Evolutionary conservation across 2,888 invertebrate genomes (phyloP).

Genomic region (Luffia ferchaultella): DNA sequence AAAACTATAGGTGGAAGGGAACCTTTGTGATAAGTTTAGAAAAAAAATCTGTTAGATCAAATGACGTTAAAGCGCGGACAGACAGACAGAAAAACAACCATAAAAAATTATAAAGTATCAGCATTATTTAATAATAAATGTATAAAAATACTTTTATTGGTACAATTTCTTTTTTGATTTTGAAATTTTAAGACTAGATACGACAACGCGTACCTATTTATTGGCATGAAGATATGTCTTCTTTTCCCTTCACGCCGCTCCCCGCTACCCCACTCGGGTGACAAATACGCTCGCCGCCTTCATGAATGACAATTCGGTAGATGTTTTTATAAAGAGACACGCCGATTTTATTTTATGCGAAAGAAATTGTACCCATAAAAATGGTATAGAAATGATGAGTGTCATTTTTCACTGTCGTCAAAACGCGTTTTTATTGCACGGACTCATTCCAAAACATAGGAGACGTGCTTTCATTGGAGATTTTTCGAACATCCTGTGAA

Average conservation of each 20-base stretch:
- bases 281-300: slow-evolving; percentile 61
- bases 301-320: slow-evolving; percentile 66
- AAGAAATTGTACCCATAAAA: slow-evolving; percentile 63
- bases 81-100: too few relatives aligned
- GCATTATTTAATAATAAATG: too few relatives aligned
- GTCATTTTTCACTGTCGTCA: slow-evolving; percentile 58
- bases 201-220: not conserved
- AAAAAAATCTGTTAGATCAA: too few relatives aligned
- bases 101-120: too few relatives aligned
- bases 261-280: slow-evolving; percentile 49
- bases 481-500: too few relatives aligned
- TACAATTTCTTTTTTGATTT: too few relatives aligned
- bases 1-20: too few relatives aligned
- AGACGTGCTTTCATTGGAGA: too few relatives aligned
- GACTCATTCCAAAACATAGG: slow-evolving; percentile 17
- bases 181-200: too few relatives aligned
- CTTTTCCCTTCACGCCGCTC: slow-evolving; percentile 21
- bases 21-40: too few relatives aligned
- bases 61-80: too few relatives aligned
- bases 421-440: slow-evolving; percentile 44
- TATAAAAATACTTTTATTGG: too few relatives aligned
- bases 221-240: not conserved
- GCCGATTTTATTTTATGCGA: slow-evolving; percentile 59
- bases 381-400: slow-evolving; percentile 60
- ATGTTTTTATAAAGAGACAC: slow-evolving; percentile 63